A percentile compares a stretch with the other conserved stretches of the same genome.
These are phyloP conservation scores for Hippoglossus hippoglossus DNA, from an alignment of 2,797 vertebrate species.

Conservation along the genomic window DNA sequence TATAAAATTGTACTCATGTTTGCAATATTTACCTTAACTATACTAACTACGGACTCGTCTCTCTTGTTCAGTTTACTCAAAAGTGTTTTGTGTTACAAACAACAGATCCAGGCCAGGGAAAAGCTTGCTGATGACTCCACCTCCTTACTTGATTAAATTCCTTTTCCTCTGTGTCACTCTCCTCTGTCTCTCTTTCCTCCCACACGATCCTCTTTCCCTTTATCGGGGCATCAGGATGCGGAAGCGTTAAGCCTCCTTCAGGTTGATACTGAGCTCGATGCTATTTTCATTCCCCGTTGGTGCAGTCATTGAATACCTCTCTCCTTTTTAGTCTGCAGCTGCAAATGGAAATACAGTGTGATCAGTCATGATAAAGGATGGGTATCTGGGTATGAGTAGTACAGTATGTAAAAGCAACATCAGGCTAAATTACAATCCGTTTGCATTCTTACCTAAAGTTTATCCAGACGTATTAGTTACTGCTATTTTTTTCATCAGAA, in stretches of 20 bases:
- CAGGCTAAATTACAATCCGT: neutral
- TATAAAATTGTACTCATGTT: neutral
- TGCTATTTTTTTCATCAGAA: too few species aligned
- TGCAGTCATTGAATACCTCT: constrained; percentile 61
- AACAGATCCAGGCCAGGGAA: constrained; percentile 27
- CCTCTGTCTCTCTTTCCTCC: constrained; percentile 47
- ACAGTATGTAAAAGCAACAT: neutral
- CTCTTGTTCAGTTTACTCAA: neutral
- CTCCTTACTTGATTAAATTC: constrained; percentile 47
- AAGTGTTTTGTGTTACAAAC: constrained; percentile 39
- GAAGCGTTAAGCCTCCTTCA: constrained; percentile 70
- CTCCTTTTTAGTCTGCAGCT: constrained; percentile 45
- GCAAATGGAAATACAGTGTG: constrained; percentile 59
- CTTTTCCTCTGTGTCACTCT: constrained; percentile 44
- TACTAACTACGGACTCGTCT: neutral
- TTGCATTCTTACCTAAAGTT: too few species aligned
- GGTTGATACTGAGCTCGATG: constrained; percentile 66
- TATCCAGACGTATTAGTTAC: too few species aligned
- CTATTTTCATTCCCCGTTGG: constrained; percentile 65
- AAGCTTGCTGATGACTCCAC: constrained; percentile 31
- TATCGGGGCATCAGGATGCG: constrained; percentile 64
- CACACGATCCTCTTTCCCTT: constrained; percentile 53
- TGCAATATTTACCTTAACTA: neutral
- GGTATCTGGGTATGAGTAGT: too few species aligned
- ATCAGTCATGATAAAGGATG: constrained; percentile 42